Base-by-base conservation (phyloP, 2,888 invertebrate genomes). In the Netelia fuscicornis region DNA sequence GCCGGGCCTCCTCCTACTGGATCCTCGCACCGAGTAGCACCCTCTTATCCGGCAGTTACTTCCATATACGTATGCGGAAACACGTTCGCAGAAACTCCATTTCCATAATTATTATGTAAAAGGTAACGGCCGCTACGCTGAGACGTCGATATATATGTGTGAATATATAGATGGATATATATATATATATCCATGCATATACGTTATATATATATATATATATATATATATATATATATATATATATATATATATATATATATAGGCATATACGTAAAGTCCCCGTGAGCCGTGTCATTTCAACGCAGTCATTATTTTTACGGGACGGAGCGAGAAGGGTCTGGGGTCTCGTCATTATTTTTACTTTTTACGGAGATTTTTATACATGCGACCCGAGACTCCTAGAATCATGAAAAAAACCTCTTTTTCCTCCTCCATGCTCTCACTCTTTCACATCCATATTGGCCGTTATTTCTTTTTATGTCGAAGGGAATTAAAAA, bases 91-190 rank as follows among this genome's bases (percentile, higher is more conserved):
- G 80, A 81, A 81, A 72, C 80, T 83, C 75, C 37, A 87, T 89
- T 88, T 89, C 72, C 87, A 88, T 87, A 88, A 89, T 89, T 89
- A 89, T 87, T 81, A 84, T 82, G 83, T 80, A 58, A 81, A 83
- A 65, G 79, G 65, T 83, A 83, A 77, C 77, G 74, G 75, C 78
- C 60, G 8, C 60, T 25, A 74, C 62, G 25, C 75, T 65, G 67
- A 64, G 72, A 79, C 64, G 74, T 67, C 68, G 62, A 60, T n/a
- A 37, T 20, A 58, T 58, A 58, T 58, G 17, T 58, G 17, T 58
- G 10, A n/a, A 58, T 23, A 3, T 58, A 58, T 20, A 58, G 17
- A 9, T 20, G 20, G 23, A 48, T 17, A 78, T 60, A 48, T 60
- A 48, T 60, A 48, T 23, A 25, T 30, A 60, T 10, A 30, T 3